These are phyloP conservation scores for Craseonycteris thonglongyai DNA, from an alignment of 2,113 vertebrate genomes.

Conservation along the genomic window DNA sequence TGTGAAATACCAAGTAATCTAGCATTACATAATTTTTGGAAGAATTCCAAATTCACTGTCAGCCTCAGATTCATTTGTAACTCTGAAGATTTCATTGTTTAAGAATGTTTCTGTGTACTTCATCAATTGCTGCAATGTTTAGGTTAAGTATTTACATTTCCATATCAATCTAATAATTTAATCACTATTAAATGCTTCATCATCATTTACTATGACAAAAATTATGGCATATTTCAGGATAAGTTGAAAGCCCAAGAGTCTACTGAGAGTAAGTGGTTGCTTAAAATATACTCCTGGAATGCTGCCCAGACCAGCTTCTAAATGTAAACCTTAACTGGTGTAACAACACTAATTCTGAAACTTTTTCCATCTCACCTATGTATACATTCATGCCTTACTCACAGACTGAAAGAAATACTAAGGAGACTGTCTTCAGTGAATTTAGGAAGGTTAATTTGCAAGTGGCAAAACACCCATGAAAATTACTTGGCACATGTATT, in stretches of 20 bases:
- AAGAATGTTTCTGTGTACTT: not conserved
- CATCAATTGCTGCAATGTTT: not conserved
- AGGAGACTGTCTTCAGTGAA: not conserved
- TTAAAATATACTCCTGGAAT: not conserved
- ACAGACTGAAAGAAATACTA: not conserved
- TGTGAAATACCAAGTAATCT: not conserved
- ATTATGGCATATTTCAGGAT: not conserved
- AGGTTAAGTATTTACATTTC: not conserved
- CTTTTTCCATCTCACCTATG: not conserved
- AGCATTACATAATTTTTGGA: not conserved
- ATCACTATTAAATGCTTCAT: constrained; percentile 13
- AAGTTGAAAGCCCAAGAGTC: not conserved
- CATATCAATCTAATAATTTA: constrained; percentile 30
- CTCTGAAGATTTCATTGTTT: not conserved
- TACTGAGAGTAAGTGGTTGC: not conserved
- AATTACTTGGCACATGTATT: not conserved
- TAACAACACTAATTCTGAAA: not conserved
- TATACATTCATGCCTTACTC: not conserved
- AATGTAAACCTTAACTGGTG: not conserved
- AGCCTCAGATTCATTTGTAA: not conserved
- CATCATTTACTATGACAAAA: not conserved
- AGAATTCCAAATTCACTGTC: not conserved
- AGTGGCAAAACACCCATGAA: not conserved
- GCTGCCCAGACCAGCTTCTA: not conserved
- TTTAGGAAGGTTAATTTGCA: not conserved